phyloP scores from a whole-genome alignment of 2,113 vertebrate genomes.

The Prunella himalayana region DNA sequence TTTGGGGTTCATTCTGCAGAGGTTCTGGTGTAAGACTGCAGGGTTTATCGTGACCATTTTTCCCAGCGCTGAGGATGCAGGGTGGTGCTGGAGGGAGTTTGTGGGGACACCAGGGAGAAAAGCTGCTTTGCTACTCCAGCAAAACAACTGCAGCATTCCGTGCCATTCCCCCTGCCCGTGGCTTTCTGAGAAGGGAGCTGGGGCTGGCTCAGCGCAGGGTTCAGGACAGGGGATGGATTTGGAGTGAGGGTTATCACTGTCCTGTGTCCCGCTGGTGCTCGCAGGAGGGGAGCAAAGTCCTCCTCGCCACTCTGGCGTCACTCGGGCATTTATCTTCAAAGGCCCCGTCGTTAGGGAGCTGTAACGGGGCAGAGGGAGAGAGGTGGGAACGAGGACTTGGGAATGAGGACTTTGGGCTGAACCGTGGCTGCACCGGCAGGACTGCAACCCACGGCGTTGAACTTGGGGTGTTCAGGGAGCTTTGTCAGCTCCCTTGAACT shows the following conservation, averaged over 20 bases:
- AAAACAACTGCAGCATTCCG: fast-evolving
- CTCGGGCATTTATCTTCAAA: neutral
- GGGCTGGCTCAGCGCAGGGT: neutral
- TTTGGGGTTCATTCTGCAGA: neutral
- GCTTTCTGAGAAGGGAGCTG: neutral
- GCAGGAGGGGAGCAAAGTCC: neutral
- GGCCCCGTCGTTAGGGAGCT: neutral
- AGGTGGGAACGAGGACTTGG: neutral
- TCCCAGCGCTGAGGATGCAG: fast-evolving
- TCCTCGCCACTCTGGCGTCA: neutral
- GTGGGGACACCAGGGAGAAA: neutral
- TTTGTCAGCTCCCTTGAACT: neutral
- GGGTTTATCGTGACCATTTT: neutral
- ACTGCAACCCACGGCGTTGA: fast-evolving
- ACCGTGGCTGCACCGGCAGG: neutral
- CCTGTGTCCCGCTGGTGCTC: neutral
- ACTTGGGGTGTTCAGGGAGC: neutral
- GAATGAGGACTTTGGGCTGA: slow-evolving; percentile 4
- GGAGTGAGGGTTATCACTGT: neutral
- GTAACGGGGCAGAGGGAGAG: neutral
- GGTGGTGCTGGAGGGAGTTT: neutral
- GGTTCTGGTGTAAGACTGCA: neutral
- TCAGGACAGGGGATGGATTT: neutral
- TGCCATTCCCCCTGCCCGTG: neutral
- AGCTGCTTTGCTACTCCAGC: neutral